Evolutionary conservation across 2,113 vertebrate species (phyloP).

Genomic region (Neoarius graeffei): DNA sequence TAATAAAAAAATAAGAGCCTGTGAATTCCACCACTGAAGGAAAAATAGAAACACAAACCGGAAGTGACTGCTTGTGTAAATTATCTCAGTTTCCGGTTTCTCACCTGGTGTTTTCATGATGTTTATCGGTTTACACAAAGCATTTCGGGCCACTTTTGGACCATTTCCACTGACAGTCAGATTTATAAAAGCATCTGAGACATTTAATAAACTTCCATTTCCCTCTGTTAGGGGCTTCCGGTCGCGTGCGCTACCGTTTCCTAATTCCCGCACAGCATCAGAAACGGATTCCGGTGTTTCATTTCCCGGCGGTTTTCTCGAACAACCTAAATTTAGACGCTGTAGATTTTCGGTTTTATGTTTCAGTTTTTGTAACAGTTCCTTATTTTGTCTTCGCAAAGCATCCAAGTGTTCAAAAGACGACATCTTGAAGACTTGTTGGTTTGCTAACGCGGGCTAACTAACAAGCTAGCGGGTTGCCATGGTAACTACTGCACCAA

Average conservation of each 20-base stretch:
- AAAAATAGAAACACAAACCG: background rate
- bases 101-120: background rate
- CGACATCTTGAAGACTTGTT: constrained; percentile 56
- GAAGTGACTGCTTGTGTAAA: background rate
- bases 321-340: constrained; percentile 12
- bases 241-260: too few relatives aligned
- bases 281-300: background rate
- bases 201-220: background rate
- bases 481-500: background rate
- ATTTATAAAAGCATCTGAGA: background rate
- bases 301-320: background rate
- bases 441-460: background rate
- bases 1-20: too few relatives aligned
- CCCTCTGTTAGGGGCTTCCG: background rate
- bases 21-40: too few relatives aligned
- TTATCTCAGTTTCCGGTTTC: background rate
- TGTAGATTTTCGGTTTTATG: constrained; percentile 61
- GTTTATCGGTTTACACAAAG: constrained; percentile 23
- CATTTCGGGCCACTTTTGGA: constrained; percentile 39
- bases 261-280: too few relatives aligned
- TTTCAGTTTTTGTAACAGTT: constrained; percentile 73
- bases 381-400: constrained; percentile 74
- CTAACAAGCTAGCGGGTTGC: background rate
- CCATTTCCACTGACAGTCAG: constrained; percentile 19
- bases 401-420: constrained; percentile 54